Evolutionary conservation across 2,888 invertebrate genomes (phyloP).

Genomic region (Tribolium freemani): DNA sequence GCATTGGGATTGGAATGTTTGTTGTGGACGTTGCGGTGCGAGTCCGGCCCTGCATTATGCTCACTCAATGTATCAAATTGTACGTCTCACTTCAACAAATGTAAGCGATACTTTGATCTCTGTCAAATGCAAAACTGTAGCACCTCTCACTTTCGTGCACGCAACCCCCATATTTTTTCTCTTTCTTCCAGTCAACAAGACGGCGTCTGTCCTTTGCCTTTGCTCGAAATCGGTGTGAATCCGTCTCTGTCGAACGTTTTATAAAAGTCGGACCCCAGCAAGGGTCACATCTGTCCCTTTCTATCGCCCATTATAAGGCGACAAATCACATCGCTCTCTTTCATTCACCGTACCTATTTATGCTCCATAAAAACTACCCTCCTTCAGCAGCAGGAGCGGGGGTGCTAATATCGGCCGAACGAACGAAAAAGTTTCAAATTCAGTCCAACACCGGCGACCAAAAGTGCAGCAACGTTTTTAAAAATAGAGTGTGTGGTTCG

Average conservation of each 20-base stretch:
- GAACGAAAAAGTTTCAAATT: constrained; percentile 65
- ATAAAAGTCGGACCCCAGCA: constrained; percentile 68
- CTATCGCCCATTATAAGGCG: constrained; percentile 52
- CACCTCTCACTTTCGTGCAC: constrained; percentile 63
- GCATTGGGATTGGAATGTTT: too few species aligned
- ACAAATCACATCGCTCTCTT: constrained; percentile 61
- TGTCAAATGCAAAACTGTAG: constrained; percentile 60
- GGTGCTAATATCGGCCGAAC: constrained; percentile 61
- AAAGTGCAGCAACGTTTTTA: constrained; percentile 35
- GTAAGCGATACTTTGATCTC: constrained; percentile 56
- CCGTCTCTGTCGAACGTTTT: constrained; percentile 50
- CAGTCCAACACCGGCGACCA: constrained; percentile 42
- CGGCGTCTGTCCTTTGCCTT: constrained; percentile 52
- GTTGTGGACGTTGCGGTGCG: background rate
- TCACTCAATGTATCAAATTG: constrained; percentile 59
- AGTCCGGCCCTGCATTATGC: constrained; percentile 59
- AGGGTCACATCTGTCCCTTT: constrained; percentile 50
- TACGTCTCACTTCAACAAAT: constrained; percentile 58
- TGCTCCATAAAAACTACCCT: constrained; percentile 68
- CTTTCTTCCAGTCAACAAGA: constrained; percentile 63
- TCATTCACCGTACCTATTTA: constrained; percentile 66
- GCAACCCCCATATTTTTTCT: constrained; percentile 63
- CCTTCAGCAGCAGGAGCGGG: constrained; percentile 58
- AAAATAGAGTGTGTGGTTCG: constrained; percentile 21
- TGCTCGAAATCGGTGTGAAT: constrained; percentile 33